These are phyloP conservation scores for Hyles lineata DNA, from an alignment of 2,888 invertebrate genomes.

Conservation along the genomic window DNA sequence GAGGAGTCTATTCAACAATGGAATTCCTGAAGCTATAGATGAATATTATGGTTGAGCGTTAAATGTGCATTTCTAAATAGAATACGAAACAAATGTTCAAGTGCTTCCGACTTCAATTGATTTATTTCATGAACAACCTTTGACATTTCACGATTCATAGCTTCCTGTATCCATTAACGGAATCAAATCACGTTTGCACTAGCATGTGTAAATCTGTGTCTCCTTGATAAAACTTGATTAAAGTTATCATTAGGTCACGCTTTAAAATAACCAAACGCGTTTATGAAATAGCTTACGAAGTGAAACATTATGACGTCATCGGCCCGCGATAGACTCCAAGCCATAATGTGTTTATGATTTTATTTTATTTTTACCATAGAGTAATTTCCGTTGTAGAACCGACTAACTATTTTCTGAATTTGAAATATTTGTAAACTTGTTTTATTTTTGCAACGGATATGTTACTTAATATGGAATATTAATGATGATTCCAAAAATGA, in stretches of 20 bases:
- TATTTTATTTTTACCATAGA: slow-evolving; percentile 21
- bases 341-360: slow-evolving; percentile 18
- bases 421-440: neutral
- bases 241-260: slow-evolving; percentile 32
- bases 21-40: too few relatives aligned
- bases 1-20: too few relatives aligned
- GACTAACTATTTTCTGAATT: neutral
- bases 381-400: neutral
- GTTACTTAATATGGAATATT: too few relatives aligned
- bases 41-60: too few relatives aligned
- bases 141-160: slow-evolving; percentile 1
- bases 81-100: neutral
- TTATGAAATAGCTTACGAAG: slow-evolving; percentile 27
- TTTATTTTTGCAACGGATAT: too few relatives aligned
- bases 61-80: too few relatives aligned
- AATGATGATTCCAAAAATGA: too few relatives aligned
- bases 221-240: neutral
- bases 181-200: neutral
- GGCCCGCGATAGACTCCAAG: slow-evolving; percentile 10
- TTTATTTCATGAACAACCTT: neutral
- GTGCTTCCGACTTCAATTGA: neutral
- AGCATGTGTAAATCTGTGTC: neutral
- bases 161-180: neutral
- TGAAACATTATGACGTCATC: slow-evolving; percentile 28
- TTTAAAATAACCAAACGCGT: slow-evolving; percentile 28